Percentiles rank a stretch among this genome's conserved stretches.
Evolutionary conservation across 2,888 invertebrate genomes (phyloP).

Genomic region (Eretmocerus hayati): DNA sequence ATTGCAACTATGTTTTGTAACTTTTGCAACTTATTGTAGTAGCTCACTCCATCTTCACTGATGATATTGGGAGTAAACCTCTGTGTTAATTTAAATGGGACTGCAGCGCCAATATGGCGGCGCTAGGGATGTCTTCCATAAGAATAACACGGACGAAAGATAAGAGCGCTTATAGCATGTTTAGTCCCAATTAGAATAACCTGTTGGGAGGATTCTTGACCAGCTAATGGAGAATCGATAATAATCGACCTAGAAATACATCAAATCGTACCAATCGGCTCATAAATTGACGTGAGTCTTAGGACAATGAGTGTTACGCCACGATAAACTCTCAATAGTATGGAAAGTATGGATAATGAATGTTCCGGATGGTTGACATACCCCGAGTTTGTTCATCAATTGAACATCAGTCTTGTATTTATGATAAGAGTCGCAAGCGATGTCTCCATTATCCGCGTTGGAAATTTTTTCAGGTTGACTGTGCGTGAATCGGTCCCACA

Average conservation of each 20-base stretch:
- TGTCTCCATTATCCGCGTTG: conserved; percentile 56
- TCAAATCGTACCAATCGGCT: no score
- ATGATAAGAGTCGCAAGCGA: conserved; percentile 65
- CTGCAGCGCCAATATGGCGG: no score
- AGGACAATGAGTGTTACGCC: no score
- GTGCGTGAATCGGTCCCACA: conserved; percentile 56
- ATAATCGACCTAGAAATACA: conserved; percentile 38
- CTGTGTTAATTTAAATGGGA: no score
- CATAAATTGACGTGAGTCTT: no score
- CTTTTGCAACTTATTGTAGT: conserved; percentile 49
- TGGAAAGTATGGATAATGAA: neutral
- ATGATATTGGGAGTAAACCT: no score
- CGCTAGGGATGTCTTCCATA: no score
- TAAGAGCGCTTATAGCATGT: no score
- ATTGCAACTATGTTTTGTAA: conserved; percentile 48
- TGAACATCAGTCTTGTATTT: conserved; percentile 51
- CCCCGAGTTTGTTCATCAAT: conserved; percentile 25
- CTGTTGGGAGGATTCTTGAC: conserved; percentile 49
- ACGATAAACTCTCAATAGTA: neutral
- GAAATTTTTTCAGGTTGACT: conserved; percentile 50
- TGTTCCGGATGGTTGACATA: no score
- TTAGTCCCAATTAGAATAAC: no score
- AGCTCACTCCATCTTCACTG: conserved; percentile 45
- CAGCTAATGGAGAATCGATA: conserved; percentile 45
- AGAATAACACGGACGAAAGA: no score